These are phyloP conservation scores for Amniataba percoides DNA, from an alignment of 2,797 vertebrate genomes.

Conservation along the genomic window DNA sequence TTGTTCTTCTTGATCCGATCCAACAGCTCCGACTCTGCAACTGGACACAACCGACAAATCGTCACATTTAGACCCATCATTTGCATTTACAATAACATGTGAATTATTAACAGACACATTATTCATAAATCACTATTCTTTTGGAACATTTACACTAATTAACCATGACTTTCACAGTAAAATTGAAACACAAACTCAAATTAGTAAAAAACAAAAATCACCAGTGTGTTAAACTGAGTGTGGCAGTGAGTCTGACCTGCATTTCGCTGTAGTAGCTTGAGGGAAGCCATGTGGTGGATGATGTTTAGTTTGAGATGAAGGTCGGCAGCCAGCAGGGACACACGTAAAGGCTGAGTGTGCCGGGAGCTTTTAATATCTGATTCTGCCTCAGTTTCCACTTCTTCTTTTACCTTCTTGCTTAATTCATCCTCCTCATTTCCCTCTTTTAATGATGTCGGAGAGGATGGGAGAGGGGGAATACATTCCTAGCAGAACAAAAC, in stretches of 20 bases:
- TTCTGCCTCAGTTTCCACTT: conserved; percentile 28
- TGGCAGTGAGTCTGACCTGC: conserved; percentile 72
- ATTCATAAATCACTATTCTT: not conserved
- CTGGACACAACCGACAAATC: conserved; percentile 44
- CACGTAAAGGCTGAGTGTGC: conserved; percentile 45
- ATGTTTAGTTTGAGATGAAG: conserved; percentile 91
- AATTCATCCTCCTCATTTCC: conserved; percentile 23
- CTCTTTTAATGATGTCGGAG: too few relatives aligned
- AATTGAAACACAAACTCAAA: not conserved
- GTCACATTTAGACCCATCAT: not conserved
- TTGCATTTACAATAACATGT: not conserved
- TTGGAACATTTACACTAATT: not conserved
- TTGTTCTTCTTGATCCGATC: conserved; percentile 91
- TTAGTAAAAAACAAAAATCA: not conserved
- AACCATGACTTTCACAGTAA: not conserved
- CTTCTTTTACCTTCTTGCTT: conserved; percentile 33
- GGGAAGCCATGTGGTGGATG: conserved; percentile 88
- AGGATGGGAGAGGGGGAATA: too few relatives aligned
- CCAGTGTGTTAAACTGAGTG: not conserved
- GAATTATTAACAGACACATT: not conserved
- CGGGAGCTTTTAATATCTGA: conserved; percentile 27
- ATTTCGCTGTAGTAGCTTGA: conserved; percentile 85
- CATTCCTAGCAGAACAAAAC: conserved; percentile 63
- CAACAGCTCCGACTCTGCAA: conserved; percentile 85
- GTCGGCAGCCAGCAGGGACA: conserved; percentile 84